Evolutionary conservation across 2,888 invertebrate genomes (phyloP), one percentile per base, ranked within the genome.

Genomic region (Melanostoma mellinum): DNA sequence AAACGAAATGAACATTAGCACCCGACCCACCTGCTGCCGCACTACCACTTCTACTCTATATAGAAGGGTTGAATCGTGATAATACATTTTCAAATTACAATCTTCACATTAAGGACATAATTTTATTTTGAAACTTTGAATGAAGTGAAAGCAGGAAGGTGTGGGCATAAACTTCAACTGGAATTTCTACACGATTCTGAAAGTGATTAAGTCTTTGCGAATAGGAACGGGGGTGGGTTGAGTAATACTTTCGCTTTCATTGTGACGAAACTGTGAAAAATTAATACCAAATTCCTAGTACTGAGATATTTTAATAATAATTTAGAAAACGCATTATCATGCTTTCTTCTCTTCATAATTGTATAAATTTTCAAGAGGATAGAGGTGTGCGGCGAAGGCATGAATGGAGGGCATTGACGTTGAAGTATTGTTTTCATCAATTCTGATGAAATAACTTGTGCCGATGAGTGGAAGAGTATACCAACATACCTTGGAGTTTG

Each of bases 81-180:
- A 82, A 81, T 85, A 86, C 77, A 85, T 82, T 89, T 88, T 88
- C 87, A 89, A 90, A 90, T 90, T 91, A 90, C 88, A 90, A 90
- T 89, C 89, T 89, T 87, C 87, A 86, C 90, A 87, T 89, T 86
- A 88, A 88, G 88, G 88, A 90, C 89, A 90, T 90, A 89, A 90
- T 90, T 90, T 87, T 87, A 89, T 89, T 87, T 88, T 56, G 56
- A 61, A 78, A 74, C 65, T 63, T 69, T 74, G 55, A 60, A 53
- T 56, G 63, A n/a, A 46, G n/a, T 32, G 44, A 20, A 20, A 33
- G 36, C 50, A 52, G 32, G 42, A 77, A 72, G 77, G 61, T 82
- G 72, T 73, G 82, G 20, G 73, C 82, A 73, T 73, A 69, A 69
- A 73, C 56, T 73, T 40, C 52, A 63, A 46, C 56, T 60, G 69